Evolutionary conservation across 1,140 invertebrate genomes (phyloP).

Genomic region (Anoplolepis gracilipes): DNA sequence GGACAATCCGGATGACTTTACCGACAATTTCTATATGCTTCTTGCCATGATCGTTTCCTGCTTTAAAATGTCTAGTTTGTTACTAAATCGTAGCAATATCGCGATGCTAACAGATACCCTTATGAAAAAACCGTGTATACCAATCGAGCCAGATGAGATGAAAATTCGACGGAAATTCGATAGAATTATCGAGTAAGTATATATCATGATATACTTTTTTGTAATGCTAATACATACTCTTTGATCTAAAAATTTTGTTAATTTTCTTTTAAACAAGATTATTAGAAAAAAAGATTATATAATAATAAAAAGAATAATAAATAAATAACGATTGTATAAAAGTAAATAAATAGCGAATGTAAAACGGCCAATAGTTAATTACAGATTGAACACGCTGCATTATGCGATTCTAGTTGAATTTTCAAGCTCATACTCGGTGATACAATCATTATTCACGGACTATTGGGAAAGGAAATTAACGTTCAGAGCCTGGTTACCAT

Average conservation of each 20-base stretch:
- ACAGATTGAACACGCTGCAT: slow-evolving; percentile 17
- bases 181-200: slow-evolving; percentile 54
- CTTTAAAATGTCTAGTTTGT: slow-evolving; percentile 39
- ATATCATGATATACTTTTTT: background rate
- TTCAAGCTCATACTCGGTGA: background rate
- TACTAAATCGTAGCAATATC: slow-evolving; percentile 50
- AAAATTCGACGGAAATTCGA: slow-evolving; percentile 59
- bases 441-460: background rate
- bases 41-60: slow-evolving; percentile 57
- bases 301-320: background rate
- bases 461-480: background rate
- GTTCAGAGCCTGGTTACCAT: slow-evolving; percentile 59
- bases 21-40: slow-evolving; percentile 71
- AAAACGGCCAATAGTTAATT: background rate
- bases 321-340: background rate
- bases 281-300: background rate
- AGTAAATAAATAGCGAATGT: background rate
- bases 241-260: background rate
- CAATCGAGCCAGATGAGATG: slow-evolving; percentile 51
- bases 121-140: slow-evolving; percentile 46
- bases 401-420: slow-evolving; percentile 5
- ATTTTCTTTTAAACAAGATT: background rate
- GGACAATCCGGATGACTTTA: slow-evolving; percentile 58
- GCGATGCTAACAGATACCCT: slow-evolving; percentile 44
- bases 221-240: background rate